A percentile compares a stretch with the other conserved stretches of the same genome.
These are phyloP conservation scores for Loriculus beryllinus DNA, from an alignment of 2,797 vertebrate species.

Conservation along the genomic window DNA sequence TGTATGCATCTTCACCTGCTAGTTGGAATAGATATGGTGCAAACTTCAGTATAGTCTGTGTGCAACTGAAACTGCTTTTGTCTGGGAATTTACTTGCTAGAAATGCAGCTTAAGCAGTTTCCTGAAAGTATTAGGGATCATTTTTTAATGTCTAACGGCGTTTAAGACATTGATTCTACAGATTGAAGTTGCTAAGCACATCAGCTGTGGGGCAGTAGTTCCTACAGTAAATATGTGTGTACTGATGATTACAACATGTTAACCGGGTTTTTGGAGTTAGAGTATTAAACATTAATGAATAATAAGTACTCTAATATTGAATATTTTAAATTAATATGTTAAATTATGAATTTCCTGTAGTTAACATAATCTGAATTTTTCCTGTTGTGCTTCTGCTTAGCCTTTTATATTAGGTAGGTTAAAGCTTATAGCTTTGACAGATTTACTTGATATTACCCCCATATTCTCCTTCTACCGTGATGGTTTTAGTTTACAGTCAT, in stretches of 20 bases:
- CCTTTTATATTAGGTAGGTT: neutral
- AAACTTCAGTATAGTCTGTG: neutral
- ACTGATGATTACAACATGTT: neutral
- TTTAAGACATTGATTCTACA: neutral
- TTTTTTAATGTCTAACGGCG: neutral
- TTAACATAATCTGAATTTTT: neutral
- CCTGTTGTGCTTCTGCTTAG: neutral
- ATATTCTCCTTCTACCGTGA: neutral
- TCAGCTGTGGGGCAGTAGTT: neutral
- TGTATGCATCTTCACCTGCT: neutral
- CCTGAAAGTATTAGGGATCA: fast-evolving
- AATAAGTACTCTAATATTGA: neutral
- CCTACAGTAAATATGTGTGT: neutral
- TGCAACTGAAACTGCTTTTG: neutral
- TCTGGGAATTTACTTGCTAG: neutral
- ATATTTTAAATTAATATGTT: neutral
- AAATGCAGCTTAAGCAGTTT: neutral
- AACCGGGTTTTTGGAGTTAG: neutral
- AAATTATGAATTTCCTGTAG: neutral
- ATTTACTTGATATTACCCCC: neutral
- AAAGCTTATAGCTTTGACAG: neutral
- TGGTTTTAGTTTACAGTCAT: neutral
- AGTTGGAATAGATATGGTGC: neutral
- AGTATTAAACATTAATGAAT: neutral
- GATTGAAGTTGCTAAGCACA: neutral